phyloP scores from a whole-genome alignment of 2,888 invertebrate genomes.

The Actias luna region DNA sequence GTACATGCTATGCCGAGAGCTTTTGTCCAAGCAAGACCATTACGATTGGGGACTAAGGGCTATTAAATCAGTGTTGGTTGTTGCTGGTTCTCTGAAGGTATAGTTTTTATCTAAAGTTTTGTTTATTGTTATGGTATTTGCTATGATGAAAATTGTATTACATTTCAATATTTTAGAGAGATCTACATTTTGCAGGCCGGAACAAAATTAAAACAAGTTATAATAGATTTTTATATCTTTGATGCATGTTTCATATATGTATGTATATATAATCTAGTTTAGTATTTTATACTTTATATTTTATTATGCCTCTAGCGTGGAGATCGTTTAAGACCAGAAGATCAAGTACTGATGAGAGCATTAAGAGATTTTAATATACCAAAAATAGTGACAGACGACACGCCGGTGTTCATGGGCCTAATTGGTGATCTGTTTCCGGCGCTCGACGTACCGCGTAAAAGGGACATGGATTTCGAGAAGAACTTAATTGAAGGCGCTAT shows the following conservation, averaged over 20 bases:
- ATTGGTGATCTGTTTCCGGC: constrained; percentile 97
- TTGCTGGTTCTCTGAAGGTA: constrained; percentile 94
- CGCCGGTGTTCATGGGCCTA: constrained; percentile 95
- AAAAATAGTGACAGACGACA: constrained; percentile 96
- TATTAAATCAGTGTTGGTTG: constrained; percentile 96
- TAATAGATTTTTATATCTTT: no score
- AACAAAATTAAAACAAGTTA: no score
- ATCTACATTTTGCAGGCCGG: no score
- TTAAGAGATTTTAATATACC: constrained; percentile 96
- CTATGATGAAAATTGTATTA: no score
- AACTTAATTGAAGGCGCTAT: constrained; percentile 88
- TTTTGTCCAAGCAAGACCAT: constrained; percentile 97
- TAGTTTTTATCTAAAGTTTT: neutral
- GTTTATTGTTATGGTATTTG: no score
- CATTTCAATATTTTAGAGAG: no score
- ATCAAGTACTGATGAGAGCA: constrained; percentile 96
- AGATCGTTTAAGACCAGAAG: constrained; percentile 90
- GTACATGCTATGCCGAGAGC: constrained; percentile 92
- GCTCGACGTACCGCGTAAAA: constrained; percentile 94
- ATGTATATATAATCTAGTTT: neutral
- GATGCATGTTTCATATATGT: no score
- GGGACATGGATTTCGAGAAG: constrained; percentile 92
- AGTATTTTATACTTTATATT: neutral
- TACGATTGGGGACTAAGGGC: constrained; percentile 98
- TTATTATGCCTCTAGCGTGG: constrained; percentile 74